Evolutionary conservation across 2,888 invertebrate genomes (phyloP).

Genomic region (Nomada lathburiana): DNA sequence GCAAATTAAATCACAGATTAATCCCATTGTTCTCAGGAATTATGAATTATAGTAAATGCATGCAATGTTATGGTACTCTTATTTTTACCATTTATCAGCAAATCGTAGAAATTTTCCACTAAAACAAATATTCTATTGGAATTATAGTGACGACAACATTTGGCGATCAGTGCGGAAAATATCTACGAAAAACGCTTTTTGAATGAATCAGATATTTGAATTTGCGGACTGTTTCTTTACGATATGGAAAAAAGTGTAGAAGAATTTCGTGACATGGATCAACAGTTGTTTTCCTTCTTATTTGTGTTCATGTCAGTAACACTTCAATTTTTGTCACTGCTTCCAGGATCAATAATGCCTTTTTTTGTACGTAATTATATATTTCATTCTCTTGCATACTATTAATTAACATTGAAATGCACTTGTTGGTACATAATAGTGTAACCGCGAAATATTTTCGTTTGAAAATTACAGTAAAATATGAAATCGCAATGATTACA

Average conservation of each 20-base stretch:
- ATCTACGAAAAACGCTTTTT: constrained; percentile 13
- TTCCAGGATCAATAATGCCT: no score
- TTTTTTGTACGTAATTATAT: no score
- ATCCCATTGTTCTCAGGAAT: not conserved
- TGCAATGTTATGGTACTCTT: constrained; percentile 45
- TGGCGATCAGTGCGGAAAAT: constrained; percentile 1
- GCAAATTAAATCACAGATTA: constrained; percentile 72
- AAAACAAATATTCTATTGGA: not conserved
- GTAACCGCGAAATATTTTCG: no score
- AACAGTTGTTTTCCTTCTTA: no score
- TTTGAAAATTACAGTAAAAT: no score
- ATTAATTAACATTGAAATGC: no score
- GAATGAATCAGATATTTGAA: constrained; percentile 1
- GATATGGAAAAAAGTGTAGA: not conserved
- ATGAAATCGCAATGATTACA: no score
- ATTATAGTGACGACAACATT: not conserved
- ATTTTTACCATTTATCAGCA: not conserved
- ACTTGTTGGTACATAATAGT: no score
- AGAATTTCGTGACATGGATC: not conserved
- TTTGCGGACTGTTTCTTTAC: constrained; percentile 2
- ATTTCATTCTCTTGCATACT: no score
- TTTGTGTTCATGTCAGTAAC: no score
- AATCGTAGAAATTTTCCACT: constrained; percentile 22
- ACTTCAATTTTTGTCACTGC: no score
- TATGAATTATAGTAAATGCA: constrained; percentile 7